A percentile compares a stretch with the other conserved stretches of the same genome.
phyloP scores from a whole-genome alignment of 2,888 invertebrate genomes.

The Osedax fenrisi region DNA sequence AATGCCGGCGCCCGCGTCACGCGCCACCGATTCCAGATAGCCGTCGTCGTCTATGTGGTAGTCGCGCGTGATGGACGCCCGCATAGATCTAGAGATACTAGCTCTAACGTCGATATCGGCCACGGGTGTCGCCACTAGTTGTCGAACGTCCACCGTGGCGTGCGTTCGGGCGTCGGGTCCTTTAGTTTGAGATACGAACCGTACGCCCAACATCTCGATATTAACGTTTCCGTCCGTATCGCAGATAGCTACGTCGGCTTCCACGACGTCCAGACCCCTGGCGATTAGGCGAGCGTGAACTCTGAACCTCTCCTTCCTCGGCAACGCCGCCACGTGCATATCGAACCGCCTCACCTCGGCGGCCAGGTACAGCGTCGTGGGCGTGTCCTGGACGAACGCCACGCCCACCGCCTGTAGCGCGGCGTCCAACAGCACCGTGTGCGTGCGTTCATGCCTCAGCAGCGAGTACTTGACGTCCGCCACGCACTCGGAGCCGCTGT shows the following conservation, averaged over 20 bases:
- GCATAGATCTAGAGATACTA: too few relatives aligned
- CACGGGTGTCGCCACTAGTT: background rate
- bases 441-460: background rate
- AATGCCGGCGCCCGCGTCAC: background rate
- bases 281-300: background rate
- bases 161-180: background rate
- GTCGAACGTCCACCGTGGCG: background rate
- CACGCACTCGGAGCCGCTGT: background rate
- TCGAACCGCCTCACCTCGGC: background rate
- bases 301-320: background rate
- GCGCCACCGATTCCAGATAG: background rate
- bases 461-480: background rate
- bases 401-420: constrained; percentile 14
- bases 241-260: background rate
- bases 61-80: background rate
- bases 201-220: background rate
- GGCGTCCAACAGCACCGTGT: background rate
- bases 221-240: background rate
- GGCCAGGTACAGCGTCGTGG: background rate
- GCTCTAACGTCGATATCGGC: background rate
- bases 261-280: background rate
- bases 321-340: background rate
- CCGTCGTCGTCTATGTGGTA: background rate
- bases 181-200: too few relatives aligned
- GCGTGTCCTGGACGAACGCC: constrained; percentile 6